Base-by-base conservation (phyloP, 2,113 vertebrate species). In the Panurus biarmicus region DNA sequence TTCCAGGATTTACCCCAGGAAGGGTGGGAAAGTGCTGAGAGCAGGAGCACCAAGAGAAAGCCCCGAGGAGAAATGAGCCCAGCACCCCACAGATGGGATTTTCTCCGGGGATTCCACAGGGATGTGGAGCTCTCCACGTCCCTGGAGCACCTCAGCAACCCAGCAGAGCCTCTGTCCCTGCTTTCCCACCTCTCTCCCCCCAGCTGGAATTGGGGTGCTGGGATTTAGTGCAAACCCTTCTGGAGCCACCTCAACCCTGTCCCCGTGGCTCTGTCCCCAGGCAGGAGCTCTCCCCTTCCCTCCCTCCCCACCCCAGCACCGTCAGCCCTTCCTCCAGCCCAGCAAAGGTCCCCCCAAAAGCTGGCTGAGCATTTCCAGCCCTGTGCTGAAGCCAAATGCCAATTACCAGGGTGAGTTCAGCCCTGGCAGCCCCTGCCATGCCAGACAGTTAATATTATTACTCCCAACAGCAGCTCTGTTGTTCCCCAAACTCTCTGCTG, bases 51-150 rank as follows among this genome's bases (percentile, higher is more conserved):
- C 0, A 12, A 40, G 45, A 47, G 10, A 28, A 45, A 42, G 13
- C 2, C 5, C 48, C 44, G 0, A 9, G 9, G 11, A 22, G 29
- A 0, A 7, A 4, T 1, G 14, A 33, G 12, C 6, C n/a, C 35
- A 31, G 22, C 28, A 36, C 2, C 7, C 44, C 14, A 7, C 14
- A n/a, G 7, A 3, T n/a, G n/a, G n/a, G 2, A 0, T 4, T 2
- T 5, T 7, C n/a, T 17, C 11, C 20, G 21, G 53, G 57, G 89
- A 25, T 56, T 9, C 51, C 24, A 4, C 51, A 0, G 1, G 1
- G 19, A 31, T 29, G 12, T 44, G 38, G 47, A 22, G 13, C 64
- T 7, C 26, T 5, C 5, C 58, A 2, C 0, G 1, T 0, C 42
- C 48, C 1, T 1, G 11, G 7, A 38, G 44, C 36, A 8, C 81